Evolutionary conservation across 2,888 invertebrate species (phyloP), one percentile per base, ranked within the genome.

Genomic region (Polietes domitor): DNA sequence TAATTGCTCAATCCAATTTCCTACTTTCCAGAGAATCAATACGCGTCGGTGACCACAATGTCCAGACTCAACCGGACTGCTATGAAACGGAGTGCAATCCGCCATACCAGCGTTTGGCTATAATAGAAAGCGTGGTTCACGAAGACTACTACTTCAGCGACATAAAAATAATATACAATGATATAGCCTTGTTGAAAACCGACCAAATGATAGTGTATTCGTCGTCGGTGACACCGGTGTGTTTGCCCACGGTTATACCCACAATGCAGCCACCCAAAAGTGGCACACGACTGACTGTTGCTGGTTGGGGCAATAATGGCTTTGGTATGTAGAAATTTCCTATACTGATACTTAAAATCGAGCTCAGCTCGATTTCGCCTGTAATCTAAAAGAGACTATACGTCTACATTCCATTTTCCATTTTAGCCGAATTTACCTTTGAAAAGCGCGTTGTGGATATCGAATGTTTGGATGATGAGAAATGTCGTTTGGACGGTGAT

Each of bases 131-230:
- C 71, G 94, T 95, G 24, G 92, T 94, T 0, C 96, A 96, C 88
- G 94, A 94, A 83, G 94, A 94, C 83, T 87, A 90, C 0, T 96
- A 95, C 88, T 88, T 91, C 26, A 93, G 94, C 0, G 86, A 12
- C 0, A 86, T 88, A 0, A 72, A 85, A n/a, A 19, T 94, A 87
- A 95, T 95, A 85, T 92, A 93, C 37, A 89, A 96, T 88, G 96
- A 96, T 88, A 95, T 96, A 53, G 96, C 95, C 0, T 90, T 96
- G 19, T 88, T 96, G 26, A 93, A 96, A 82, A 92, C 96, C 1
- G 86, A 92, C 0, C 88, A 89, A 0, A 90, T 93, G 19, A 94
- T 94, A 0, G 65, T 87, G 2, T 94, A 93, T 87, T 93, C 88
- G 4, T 93, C 93, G 87, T 94, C 90, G 83, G 91, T 94, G 6